Conservation (phyloP, 92 coral and sea anemone genomes). For the Scolanthus callimorphus region DNA sequence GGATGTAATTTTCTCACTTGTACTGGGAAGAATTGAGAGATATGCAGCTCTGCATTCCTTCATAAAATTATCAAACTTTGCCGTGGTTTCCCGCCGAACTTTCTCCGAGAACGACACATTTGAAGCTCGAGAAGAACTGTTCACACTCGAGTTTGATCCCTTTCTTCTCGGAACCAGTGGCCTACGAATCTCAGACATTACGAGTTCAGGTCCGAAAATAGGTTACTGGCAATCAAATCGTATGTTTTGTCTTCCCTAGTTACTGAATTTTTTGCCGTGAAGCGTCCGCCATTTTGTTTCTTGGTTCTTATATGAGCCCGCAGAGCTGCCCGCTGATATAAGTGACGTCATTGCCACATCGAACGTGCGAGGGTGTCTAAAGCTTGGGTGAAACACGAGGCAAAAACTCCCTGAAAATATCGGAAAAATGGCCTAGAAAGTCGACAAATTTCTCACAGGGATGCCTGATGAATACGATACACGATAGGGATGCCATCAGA, state of each 20-base stretch:
- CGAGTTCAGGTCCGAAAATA: too few species aligned
- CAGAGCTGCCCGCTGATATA: neutral
- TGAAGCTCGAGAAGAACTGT: constrained; percentile 58
- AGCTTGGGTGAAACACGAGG: constrained; percentile 14
- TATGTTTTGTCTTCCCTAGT: too few species aligned
- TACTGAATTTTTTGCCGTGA: too few species aligned
- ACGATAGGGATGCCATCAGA: constrained; percentile 88
- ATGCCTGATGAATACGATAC: constrained; percentile 36
- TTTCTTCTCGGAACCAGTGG: constrained; percentile 24
- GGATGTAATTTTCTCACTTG: constrained; percentile 83
- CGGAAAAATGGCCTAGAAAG: constrained; percentile 1
- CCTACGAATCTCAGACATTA: constrained; percentile 1
- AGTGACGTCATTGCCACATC: constrained; percentile 50
- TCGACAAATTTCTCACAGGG: constrained; percentile 5
- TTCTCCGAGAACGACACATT: constrained; percentile 66
- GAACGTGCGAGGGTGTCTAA: constrained; percentile 2
- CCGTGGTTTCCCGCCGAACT: constrained; percentile 64
- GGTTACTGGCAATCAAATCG: too few species aligned
- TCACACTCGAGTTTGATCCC: constrained; percentile 59
- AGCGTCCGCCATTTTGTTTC: neutral
- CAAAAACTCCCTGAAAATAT: constrained; percentile 5
- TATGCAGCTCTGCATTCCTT: constrained; percentile 95
- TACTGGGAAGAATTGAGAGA: constrained; percentile 77
- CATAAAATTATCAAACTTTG: constrained; percentile 78
- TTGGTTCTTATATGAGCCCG: neutral